These are phyloP conservation scores for Cetonia aurata DNA, from an alignment of 2,888 invertebrate species.

Conservation along the genomic window DNA sequence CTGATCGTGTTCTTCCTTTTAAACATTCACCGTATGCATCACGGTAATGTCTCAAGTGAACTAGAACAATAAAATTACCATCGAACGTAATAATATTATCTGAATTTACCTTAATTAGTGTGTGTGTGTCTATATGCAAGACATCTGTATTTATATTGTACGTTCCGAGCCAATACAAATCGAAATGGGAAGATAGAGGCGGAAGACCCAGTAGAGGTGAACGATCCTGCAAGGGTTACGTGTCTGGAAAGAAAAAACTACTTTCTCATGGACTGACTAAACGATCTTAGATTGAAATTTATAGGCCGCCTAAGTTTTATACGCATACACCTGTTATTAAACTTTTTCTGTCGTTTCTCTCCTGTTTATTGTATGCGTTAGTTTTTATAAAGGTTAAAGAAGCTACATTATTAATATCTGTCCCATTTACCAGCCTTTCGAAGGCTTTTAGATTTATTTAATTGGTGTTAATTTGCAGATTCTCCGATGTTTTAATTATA, in stretches of 20 bases:
- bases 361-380: no score
- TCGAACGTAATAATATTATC: constrained; percentile 3
- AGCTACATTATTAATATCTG: no score
- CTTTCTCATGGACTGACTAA: constrained; percentile 46
- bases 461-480: no score
- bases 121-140: background rate
- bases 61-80: constrained; percentile 14
- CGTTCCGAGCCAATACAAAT: no score
- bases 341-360: background rate
- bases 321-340: constrained; percentile 28
- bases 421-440: no score
- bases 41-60: constrained; percentile 7
- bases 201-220: constrained; percentile 49
- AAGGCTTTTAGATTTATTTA: no score
- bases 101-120: constrained; percentile 20
- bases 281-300: constrained; percentile 28
- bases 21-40: background rate
- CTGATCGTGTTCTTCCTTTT: constrained; percentile 14
- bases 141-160: no score
- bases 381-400: no score
- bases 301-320: constrained; percentile 28
- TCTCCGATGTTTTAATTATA: no score
- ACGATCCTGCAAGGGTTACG: constrained; percentile 50
- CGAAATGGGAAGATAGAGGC: no score
- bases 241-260: constrained; percentile 4